Evolutionary conservation across 2,797 vertebrate species (phyloP), one percentile per base, ranked within the genome.

Genomic region (Phrynocephalus guinanensis): DNA sequence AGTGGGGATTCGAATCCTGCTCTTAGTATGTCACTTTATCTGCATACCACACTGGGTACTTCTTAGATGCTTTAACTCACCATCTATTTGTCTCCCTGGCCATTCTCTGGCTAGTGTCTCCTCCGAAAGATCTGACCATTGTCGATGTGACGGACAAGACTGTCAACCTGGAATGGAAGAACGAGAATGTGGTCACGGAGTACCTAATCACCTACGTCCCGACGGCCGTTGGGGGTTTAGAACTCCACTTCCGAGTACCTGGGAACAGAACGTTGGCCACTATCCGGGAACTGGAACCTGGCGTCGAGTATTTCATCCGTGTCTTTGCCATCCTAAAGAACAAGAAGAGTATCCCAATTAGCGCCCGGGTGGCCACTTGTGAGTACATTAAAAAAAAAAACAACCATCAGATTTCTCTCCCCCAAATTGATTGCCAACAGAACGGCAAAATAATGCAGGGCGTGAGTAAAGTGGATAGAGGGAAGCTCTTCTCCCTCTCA

Each of bases 311-410:
- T 83, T 97, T 99, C 13, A 98, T 99, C 94, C 99, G 97, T 0
- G 99, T 99, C 72, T 99, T 98, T n/a, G 99, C 99, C 84, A 93
- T 99, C 91, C 97, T 99, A 22, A 99, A 97, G 95, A 98, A 99
- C 96, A 98, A 98, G 96, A 98, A 89, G 94, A 99, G 99, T 71
- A 95, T 99, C 85, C 98, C 99, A 1, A 98, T 99, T 94, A 99
- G 97, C 0, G 99, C 99, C 79, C 96, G 99, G 33, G 98, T 99
- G 79, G 98, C 99, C 83, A 99, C 98, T 30, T 98, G 99, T 99
- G 96, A 97, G 97, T 97, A 85, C 70, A 48, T 67, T 28, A 6
- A 60, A 5, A 13, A 33, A 13, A 33, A 33, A 33, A 33, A 33
- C 33, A 48, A 6, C 26, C 75, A n/a, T 1, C 26, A 20, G 11